Evolutionary conservation across 2,113 vertebrate genomes (phyloP), one percentile per base, ranked within the genome.

Genomic region (Dromaius novaehollandiae): DNA sequence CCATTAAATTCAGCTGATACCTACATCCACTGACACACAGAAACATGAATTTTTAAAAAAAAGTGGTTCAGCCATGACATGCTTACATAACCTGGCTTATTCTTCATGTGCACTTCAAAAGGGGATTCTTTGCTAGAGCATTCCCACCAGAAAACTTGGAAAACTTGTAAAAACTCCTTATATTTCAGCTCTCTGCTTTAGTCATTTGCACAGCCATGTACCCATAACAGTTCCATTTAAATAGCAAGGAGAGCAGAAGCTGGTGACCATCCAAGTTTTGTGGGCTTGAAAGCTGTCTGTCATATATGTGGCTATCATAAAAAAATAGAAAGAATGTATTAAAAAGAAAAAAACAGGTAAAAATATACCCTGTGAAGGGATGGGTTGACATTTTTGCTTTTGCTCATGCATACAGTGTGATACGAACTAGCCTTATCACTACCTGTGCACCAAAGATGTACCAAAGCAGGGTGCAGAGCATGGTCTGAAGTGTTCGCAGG

Each of bases 111-210:
- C 93, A 32, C 82, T 95, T 97, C 58, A 81, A 96, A 97, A 81
- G 13, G 44, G 86, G 90, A 88, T 89, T 63, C 26, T 79, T 86
- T 92, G 16, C 81, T 73, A 53, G 91, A 93, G 77, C 94, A 97
- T 95, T 97, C 85, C 88, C 94, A 86, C 51, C 63, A 89, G 44
- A 77, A 94, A 86, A 79, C 77, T 89, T 96, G 93, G 91, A 98
- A 97, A 97, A 92, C 87, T 89, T 90, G 55, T 96, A 96, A 97
- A 97, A 94, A 96, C 93, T 88, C 96, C 79, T 86, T 94, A 69
- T 79, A 82, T 32, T 90, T 95, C 69, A 83, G 15, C 58, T 94
- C 58, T 95, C 96, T 97, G 91, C 73, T 95, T 96, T 95, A 92
- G 93, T 95, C 92, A 97, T 81, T 92, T 93, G 73, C 75, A 76